Percentiles rank a stretch among this genome's conserved stretches.
These are phyloP conservation scores for Drosophila carrolli DNA, from an alignment of 1,140 invertebrate species.

Conservation along the genomic window DNA sequence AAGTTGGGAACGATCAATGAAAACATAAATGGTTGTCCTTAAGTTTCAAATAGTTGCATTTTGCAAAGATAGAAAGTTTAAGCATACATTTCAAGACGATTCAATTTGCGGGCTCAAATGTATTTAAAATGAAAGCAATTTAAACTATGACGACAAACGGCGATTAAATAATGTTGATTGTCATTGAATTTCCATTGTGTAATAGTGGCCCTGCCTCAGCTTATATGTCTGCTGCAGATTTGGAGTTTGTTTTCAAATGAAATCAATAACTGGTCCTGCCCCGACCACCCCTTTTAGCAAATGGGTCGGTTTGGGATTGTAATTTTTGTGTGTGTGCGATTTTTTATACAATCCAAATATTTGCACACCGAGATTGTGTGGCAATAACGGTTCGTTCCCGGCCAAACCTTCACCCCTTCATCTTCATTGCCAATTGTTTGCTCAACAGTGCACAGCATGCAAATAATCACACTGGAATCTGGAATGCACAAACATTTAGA, in stretches of 20 bases:
- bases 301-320: constrained; percentile 4
- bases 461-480: constrained; percentile 56
- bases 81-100: too few relatives aligned
- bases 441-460: constrained; percentile 41
- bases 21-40: too few relatives aligned
- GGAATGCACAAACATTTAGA: constrained; percentile 57
- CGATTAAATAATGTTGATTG: background rate
- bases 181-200: background rate
- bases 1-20: too few relatives aligned
- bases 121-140: too few relatives aligned
- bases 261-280: constrained; percentile 34
- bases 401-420: background rate
- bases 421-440: constrained; percentile 32
- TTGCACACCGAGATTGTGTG: constrained; percentile 69
- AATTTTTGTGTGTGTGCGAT: constrained; percentile 30
- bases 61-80: too few relatives aligned
- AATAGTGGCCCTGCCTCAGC: background rate
- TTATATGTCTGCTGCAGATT: constrained; percentile 15
- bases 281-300: background rate
- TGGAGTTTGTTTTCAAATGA: constrained; percentile 32
- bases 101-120: too few relatives aligned
- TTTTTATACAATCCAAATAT: constrained; percentile 67
- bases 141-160: too few relatives aligned
- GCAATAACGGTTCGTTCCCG: constrained; percentile 46
- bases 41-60: too few relatives aligned